Evolutionary conservation across 2,113 vertebrate species (phyloP), one percentile per base, ranked within the genome.

Genomic region (Sarotherodon lohbergeri): DNA sequence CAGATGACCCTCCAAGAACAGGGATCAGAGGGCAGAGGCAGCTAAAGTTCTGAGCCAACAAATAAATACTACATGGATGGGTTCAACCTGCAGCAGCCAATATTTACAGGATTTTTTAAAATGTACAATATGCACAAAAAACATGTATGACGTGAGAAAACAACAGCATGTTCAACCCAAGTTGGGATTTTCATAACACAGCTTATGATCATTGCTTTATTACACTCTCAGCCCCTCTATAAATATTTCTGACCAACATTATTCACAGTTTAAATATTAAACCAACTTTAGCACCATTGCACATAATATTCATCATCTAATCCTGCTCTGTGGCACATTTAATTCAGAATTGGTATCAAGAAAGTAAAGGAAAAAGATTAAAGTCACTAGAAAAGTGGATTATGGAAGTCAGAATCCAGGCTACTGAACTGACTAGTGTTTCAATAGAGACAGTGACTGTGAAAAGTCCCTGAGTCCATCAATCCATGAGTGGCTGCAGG

Each of bases 1-100:
- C 68, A 85, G 66, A 78, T 92, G 88, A 90, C 61, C 83, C 88
- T 86, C 81, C 32, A 57, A 83, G 41, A 48, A 39, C 57, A 82
- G 5, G 17, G 71, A 84, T 43, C 59, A 17, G 17, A 11, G 52
- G 50, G 39, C 36, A 7, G 14, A 19, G 83, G 87, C 73, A 83
- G 87, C 82, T 79, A 39, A 52, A 83, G 76, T 86, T 84, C 73
- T 83, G 68, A 80, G 41, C 79, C 34, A 81, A 81, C 12, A 46
- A 84, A 79, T 10, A 76, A 84, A 66, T 9, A 66, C 46, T 52
- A 79, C 66, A 59, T 4, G n/a, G 22, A 43, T 43, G 3, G 19
- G 14, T 80, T 63, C 81, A 59, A 84, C 9, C 84, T 54, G 59
- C 56, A 84, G 10, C 24, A 36, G 19, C 73, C 24, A 17, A 4